Evolutionary conservation across 1,140 invertebrate species (phyloP).

Genomic region (Pogonomyrmex californicus): DNA sequence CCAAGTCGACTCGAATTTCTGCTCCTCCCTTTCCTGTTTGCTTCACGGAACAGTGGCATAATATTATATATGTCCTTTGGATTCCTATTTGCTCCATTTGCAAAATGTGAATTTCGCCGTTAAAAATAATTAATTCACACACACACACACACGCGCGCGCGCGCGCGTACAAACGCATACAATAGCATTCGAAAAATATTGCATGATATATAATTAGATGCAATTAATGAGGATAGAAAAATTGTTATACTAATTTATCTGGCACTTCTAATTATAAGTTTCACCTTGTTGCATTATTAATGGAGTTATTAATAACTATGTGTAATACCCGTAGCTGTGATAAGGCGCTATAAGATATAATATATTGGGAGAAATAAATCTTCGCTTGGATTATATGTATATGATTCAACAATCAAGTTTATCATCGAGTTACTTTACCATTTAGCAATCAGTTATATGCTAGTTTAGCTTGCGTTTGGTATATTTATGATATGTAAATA

Average conservation of each 20-base stretch:
- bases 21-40: slow-evolving; percentile 44
- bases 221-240: slow-evolving; percentile 69
- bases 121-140: slow-evolving; percentile 36
- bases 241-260: slow-evolving; percentile 49
- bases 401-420: slow-evolving; percentile 40
- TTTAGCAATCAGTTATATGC: not conserved
- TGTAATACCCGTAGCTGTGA: slow-evolving; percentile 29
- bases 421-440: slow-evolving; percentile 38
- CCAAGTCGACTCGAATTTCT: slow-evolving; percentile 69
- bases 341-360: not conserved
- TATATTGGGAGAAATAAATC: slow-evolving; percentile 24
- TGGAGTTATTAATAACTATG: slow-evolving; percentile 64
- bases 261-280: slow-evolving; percentile 54
- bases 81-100: slow-evolving; percentile 17
- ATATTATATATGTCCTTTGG: not conserved
- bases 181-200: not conserved
- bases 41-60: slow-evolving; percentile 2
- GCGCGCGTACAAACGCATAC: not conserved
- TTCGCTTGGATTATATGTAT: slow-evolving; percentile 12
- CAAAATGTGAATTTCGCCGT: not conserved
- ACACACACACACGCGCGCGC: too few relatives aligned
- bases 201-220: not conserved
- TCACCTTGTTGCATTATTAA: slow-evolving; percentile 59
- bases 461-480: slow-evolving; percentile 7
- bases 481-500: slow-evolving; percentile 28